phyloP scores from a whole-genome alignment of 2,888 invertebrate genomes.

The Stomorhina lunata region DNA sequence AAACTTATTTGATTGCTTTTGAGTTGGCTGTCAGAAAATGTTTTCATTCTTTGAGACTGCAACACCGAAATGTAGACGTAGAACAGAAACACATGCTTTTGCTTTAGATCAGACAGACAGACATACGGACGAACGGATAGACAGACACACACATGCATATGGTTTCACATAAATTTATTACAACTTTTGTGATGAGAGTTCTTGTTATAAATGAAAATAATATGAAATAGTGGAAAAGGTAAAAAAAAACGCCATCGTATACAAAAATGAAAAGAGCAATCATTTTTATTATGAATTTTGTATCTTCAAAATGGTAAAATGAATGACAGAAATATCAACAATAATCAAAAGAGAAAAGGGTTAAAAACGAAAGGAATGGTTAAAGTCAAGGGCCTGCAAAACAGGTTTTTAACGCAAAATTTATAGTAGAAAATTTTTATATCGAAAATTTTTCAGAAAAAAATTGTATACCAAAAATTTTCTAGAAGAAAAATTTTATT shows the following conservation, averaged over 20 bases:
- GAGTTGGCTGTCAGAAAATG: slow-evolving; percentile 19
- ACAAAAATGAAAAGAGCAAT: slow-evolving; percentile 50
- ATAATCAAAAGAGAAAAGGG: not conserved
- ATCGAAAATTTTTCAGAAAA: too few relatives aligned
- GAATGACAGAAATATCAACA: slow-evolving; percentile 55
- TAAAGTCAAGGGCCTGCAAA: too few relatives aligned
- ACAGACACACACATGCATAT: not conserved
- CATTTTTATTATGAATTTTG: slow-evolving; percentile 48
- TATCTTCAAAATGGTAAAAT: slow-evolving; percentile 24
- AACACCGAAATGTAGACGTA: not conserved
- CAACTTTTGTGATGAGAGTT: slow-evolving; percentile 15
- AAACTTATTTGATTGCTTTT: slow-evolving; percentile 36
- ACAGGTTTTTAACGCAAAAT: too few relatives aligned
- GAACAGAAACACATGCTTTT: not conserved
- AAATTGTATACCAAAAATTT: too few relatives aligned
- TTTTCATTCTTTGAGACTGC: slow-evolving; percentile 11
- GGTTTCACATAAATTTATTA: not conserved
- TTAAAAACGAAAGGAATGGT: too few relatives aligned
- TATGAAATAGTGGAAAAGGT: not conserved
- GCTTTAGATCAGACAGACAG: not conserved
- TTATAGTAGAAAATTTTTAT: too few relatives aligned
- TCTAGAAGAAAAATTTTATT: too few relatives aligned
- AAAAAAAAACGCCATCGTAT: not conserved
- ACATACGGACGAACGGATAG: too few relatives aligned
- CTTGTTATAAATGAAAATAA: slow-evolving; percentile 44